Evolutionary conservation across 1,140 invertebrate genomes (phyloP), one percentile per base, ranked within the genome.

Genomic region (Procambarus clarkii): DNA sequence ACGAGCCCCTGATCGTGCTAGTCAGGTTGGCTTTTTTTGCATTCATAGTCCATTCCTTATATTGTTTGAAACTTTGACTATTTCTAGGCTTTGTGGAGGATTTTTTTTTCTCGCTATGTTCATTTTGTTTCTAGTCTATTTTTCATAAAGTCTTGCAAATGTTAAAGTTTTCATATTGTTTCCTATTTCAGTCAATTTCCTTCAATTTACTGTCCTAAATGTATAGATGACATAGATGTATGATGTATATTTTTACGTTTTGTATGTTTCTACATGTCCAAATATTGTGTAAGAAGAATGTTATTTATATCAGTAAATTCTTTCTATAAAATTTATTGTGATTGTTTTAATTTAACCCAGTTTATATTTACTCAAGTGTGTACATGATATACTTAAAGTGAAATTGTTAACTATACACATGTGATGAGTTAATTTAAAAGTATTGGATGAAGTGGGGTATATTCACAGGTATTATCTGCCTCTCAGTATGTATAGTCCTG

Each of bases 181-280:
- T 69, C 80, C 24, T 74, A n/a, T 81, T 71, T 86, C 44, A 46
- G 84, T 86, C 82, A 79, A 74, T 86, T 86, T 54, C 54, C 82
- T 78, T 45, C 71, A 46, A 86, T 87, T 91, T 78, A 45, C 45
- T 81, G 58, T 82, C 77, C 77, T 86, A 78, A 84, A 85, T 91
- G 84, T 86, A 87, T 91, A 91, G 80, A 85, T 86, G 60, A 91
- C 77, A 86, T 91, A 91, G 89, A 86, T 91, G 89, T 91, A 86
- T 86, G 88, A 80, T 91, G 89, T 91, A 91, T 91, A 86, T 91
- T 86, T 91, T 91, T 87, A 83, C 84, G 90, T 91, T 91, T 91
- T 91, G 90, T 91, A 91, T 91, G 90, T 91, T 91, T 91, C 84
- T 91, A 91, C 90, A 86, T 87, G 84, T 87, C 90, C 84, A 82